Conservation (phyloP, 2,113 vertebrate species). For the Motacilla tschutschensis region DNA sequence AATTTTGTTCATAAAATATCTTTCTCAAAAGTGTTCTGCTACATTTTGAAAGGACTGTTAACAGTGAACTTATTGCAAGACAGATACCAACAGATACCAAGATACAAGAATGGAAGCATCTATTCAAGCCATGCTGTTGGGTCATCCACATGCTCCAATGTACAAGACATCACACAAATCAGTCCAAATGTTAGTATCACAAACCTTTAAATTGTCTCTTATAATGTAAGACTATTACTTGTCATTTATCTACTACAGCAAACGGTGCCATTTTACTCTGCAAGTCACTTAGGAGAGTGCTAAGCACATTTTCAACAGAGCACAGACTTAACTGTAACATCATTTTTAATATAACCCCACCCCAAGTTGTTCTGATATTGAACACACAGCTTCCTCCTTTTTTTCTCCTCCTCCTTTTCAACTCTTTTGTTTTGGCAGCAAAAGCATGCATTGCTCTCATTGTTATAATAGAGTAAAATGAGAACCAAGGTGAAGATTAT, state of each 20-base stretch:
- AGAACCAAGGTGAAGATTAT: not conserved
- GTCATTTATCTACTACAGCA: not conserved
- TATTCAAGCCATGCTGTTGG: slow-evolving; percentile 38
- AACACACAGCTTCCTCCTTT: not conserved
- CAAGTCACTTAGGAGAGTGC: not conserved
- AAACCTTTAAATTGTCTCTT: not conserved
- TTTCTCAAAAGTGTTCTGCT: not conserved
- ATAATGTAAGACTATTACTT: not conserved
- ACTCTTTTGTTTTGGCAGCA: not conserved
- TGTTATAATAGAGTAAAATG: not conserved
- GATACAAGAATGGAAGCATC: not conserved
- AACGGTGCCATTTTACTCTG: not conserved
- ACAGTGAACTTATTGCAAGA: not conserved
- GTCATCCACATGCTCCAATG: slow-evolving; percentile 8
- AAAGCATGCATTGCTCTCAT: not conserved
- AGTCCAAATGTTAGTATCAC: slow-evolving; percentile 11
- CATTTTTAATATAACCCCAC: not conserved
- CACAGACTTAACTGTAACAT: not conserved
- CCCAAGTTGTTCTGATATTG: not conserved
- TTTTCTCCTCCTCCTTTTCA: not conserved
- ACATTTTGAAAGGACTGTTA: not conserved
- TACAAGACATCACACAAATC: not conserved
- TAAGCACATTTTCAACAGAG: not conserved
- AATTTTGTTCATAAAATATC: not conserved
- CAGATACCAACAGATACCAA: not conserved